Percentiles rank a stretch among this genome's conserved stretches.
Evolutionary conservation across 2,797 vertebrate species (phyloP).

Genomic region (Australoheros facetus): DNA sequence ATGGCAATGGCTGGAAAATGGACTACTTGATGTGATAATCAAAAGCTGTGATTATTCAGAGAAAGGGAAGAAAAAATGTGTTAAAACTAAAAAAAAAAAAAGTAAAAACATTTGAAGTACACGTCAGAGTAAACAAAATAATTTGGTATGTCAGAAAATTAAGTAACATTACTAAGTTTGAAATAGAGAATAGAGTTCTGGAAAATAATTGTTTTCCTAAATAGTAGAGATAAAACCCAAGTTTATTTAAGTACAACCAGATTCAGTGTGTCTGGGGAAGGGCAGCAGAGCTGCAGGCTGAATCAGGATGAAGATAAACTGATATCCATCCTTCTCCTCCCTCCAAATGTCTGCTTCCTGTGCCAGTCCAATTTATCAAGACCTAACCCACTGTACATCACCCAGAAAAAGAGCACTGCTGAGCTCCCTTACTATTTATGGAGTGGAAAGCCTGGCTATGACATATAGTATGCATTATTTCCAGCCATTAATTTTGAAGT

Average conservation of each 20-base stretch:
- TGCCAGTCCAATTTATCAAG: conserved; percentile 31
- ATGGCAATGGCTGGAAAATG: background rate
- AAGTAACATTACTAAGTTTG: background rate
- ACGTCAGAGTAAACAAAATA: background rate
- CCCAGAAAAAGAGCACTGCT: conserved; percentile 4
- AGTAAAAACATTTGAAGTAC: background rate
- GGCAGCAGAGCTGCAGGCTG: conserved; percentile 29
- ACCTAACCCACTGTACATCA: conserved; percentile 10
- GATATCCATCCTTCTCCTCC: conserved; percentile 22
- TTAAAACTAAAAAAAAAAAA: background rate
- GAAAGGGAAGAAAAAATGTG: background rate
- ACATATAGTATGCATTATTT: background rate
- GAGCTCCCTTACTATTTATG: background rate
- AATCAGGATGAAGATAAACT: conserved; percentile 51
- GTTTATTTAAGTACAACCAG: conserved; percentile 30
- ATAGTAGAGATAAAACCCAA: background rate
- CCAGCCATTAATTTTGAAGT: background rate
- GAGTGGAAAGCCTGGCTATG: background rate
- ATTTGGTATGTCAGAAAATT: background rate
- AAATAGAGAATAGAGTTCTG: background rate
- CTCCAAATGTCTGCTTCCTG: conserved; percentile 38
- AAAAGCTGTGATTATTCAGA: background rate
- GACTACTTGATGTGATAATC: background rate
- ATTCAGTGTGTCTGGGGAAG: conserved; percentile 32
- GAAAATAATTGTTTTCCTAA: background rate